These are phyloP conservation scores for Steinernema carpocapsae DNA, from an alignment of 2,888 invertebrate species.

Conservation along the genomic window DNA sequence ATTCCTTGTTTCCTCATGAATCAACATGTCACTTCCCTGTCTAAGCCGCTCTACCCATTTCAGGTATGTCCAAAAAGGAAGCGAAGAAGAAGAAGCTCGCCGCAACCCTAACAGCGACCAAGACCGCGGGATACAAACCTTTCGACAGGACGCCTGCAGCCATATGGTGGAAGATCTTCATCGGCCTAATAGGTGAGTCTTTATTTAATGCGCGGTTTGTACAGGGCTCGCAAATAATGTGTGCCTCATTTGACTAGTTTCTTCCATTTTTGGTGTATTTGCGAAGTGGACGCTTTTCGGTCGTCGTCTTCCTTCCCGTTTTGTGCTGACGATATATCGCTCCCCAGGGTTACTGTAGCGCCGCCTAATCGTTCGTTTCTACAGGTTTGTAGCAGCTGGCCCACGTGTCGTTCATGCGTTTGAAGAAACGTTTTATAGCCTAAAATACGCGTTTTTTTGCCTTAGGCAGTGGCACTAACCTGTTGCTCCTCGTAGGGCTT, in stretches of 20 bases:
- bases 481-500: not conserved
- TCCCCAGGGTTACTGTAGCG: too few relatives aligned
- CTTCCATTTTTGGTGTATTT: too few relatives aligned
- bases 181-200: not conserved
- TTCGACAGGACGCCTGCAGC: not conserved
- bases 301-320: not conserved
- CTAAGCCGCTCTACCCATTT: too few relatives aligned
- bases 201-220: not conserved
- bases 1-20: too few relatives aligned
- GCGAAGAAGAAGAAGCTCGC: constrained; percentile 9
- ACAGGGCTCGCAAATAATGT: not conserved
- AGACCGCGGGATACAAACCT: too few relatives aligned
- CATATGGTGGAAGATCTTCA: not conserved
- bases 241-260: not conserved
- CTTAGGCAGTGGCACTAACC: not conserved
- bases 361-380: not conserved
- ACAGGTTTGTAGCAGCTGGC: not conserved
- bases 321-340: not conserved
- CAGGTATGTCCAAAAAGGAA: constrained; percentile 2
- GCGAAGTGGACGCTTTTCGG: not conserved
- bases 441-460: not conserved
- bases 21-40: too few relatives aligned
- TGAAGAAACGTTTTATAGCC: constrained; percentile 9
- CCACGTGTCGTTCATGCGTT: constrained; percentile 11
- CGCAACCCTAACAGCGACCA: too few relatives aligned